These are phyloP conservation scores for Tetragonula carbonaria DNA, from an alignment of 2,888 invertebrate species.

Conservation along the genomic window DNA sequence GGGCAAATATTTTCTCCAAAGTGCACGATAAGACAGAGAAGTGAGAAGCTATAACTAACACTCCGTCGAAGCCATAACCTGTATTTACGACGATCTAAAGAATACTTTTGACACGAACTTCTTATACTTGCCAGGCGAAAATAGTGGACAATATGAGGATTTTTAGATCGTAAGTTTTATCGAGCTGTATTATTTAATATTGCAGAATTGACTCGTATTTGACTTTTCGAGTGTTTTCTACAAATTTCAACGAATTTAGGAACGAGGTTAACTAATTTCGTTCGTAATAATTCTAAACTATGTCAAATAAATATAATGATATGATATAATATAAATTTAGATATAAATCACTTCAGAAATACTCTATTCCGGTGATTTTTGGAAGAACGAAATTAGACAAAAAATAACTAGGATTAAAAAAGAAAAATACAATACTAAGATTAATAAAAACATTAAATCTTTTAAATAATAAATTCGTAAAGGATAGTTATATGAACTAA, in stretches of 20 bases:
- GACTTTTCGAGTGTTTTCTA: background rate
- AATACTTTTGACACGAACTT: constrained; percentile 54
- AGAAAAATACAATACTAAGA: no score
- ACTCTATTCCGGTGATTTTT: no score
- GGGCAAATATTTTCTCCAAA: constrained; percentile 37
- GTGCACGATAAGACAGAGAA: background rate
- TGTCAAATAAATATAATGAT: no score
- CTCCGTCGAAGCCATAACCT: constrained; percentile 13
- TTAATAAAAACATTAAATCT: no score
- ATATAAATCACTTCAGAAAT: no score
- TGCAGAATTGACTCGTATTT: constrained; percentile 15
- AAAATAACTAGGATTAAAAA: no score
- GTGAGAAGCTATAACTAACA: constrained; percentile 32
- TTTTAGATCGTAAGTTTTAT: constrained; percentile 5
- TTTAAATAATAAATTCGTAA: no score
- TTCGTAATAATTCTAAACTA: no score
- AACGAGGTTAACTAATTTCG: background rate
- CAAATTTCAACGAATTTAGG: background rate
- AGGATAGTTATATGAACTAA: no score
- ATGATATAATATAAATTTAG: no score
- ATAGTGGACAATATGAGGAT: background rate
- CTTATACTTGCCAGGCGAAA: constrained; percentile 36
- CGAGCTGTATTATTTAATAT: constrained; percentile 33
- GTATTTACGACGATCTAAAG: constrained; percentile 55
- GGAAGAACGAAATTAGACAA: no score